Evolutionary conservation across 2,113 vertebrate genomes (phyloP).

Genomic region (Cynoglossus semilaevis): DNA sequence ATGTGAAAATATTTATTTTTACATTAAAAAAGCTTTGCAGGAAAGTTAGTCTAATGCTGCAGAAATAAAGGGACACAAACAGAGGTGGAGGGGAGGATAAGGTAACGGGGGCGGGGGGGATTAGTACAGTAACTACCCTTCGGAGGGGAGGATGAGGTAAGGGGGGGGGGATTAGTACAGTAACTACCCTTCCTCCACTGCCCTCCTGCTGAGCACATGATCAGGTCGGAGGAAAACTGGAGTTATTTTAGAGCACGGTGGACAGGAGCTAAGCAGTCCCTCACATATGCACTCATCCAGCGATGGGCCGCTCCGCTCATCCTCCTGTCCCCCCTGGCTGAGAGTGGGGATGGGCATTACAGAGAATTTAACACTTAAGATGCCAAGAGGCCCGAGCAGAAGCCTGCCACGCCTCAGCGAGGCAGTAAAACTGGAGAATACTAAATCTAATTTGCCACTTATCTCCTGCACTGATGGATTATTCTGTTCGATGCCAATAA

Average conservation of each 20-base stretch:
- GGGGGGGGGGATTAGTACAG: constrained; percentile 55
- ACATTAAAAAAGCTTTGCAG: no score
- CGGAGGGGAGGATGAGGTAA: constrained; percentile 21
- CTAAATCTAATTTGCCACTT: no score
- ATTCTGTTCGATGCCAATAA: no score
- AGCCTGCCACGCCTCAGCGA: not conserved
- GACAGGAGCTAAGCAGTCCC: constrained; percentile 38
- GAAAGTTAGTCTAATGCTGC: constrained; percentile 21
- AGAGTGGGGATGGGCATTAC: constrained; percentile 14
- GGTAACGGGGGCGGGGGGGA: constrained; percentile 47
- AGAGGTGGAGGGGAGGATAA: constrained; percentile 16
- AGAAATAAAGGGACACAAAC: constrained; percentile 29
- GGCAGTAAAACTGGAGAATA: not conserved
- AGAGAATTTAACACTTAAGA: constrained; percentile 45
- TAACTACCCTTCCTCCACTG: constrained; percentile 21
- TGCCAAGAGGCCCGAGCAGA: not conserved
- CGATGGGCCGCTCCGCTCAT: constrained; percentile 20
- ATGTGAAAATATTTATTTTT: no score
- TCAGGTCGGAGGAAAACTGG: constrained; percentile 49
- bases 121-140: constrained; percentile 43
- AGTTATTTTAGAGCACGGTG: constrained; percentile 54
- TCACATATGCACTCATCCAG: constrained; percentile 53
- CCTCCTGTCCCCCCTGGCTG: constrained; percentile 26
- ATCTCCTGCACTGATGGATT: no score
- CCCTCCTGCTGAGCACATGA: constrained; percentile 40